Conservation (phyloP, 2,113 vertebrate species). For the Heliornis fulica region DNA sequence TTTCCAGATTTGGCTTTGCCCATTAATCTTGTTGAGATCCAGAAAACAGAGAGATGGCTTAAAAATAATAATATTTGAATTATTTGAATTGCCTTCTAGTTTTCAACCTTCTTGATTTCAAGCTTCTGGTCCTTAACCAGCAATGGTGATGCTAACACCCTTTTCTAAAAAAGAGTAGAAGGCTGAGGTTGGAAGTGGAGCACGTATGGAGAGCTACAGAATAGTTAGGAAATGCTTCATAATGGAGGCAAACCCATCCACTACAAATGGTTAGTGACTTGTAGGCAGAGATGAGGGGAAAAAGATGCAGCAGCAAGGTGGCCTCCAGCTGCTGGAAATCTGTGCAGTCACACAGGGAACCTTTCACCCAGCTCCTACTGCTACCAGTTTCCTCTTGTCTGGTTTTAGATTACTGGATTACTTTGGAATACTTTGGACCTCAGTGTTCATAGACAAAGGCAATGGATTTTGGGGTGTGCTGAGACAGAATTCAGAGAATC, state of each 20-base stretch:
- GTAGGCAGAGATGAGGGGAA: background rate
- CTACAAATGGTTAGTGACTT: background rate
- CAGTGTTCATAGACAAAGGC: background rate
- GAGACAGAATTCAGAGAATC: background rate
- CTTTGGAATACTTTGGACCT: background rate
- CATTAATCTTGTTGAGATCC: background rate
- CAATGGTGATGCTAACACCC: background rate
- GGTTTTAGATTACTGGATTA: background rate
- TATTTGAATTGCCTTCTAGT: background rate
- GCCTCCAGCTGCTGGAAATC: background rate
- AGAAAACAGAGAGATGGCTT: background rate
- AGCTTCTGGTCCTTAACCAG: background rate
- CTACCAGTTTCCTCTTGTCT: background rate
- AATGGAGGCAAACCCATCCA: background rate
- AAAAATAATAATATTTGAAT: background rate
- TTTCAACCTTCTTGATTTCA: background rate
- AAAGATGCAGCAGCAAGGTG: background rate
- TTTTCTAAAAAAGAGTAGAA: background rate
- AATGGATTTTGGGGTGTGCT: background rate
- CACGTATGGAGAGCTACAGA: background rate
- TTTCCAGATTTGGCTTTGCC: background rate
- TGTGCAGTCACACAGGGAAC: rapidly evolving
- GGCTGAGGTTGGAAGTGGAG: background rate
- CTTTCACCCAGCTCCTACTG: background rate
- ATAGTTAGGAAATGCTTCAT: background rate